phyloP scores from a whole-genome alignment of 2,113 vertebrate species.

The Hemibagrus wyckioides region DNA sequence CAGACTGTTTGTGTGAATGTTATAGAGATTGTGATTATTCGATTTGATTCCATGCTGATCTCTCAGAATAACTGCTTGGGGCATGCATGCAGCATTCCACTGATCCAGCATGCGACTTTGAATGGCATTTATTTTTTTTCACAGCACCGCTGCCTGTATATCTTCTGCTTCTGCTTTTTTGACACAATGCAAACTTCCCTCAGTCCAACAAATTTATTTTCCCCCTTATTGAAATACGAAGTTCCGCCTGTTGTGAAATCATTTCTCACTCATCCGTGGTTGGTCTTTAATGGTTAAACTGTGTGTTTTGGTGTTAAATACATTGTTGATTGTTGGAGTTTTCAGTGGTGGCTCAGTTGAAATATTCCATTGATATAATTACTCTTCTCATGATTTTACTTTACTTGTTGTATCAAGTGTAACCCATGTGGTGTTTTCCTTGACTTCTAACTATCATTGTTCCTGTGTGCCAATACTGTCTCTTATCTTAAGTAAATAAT shows the following conservation, averaged over 20 bases:
- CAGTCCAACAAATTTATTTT: constrained; percentile 38
- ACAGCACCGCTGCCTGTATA: constrained; percentile 9
- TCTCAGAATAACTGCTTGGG: constrained; percentile 7
- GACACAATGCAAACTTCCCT: not conserved
- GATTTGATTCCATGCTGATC: constrained; percentile 4
- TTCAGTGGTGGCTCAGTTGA: not conserved
- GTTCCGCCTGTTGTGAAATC: not conserved
- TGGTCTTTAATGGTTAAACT: constrained; percentile 9
- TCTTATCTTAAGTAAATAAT: not conserved
- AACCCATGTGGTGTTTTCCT: not conserved
- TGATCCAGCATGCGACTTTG: constrained; percentile 2
- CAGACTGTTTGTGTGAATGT: not conserved
- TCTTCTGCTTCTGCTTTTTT: constrained; percentile 15
- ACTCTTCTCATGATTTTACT: not conserved
- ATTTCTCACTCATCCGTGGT: constrained; percentile 42
- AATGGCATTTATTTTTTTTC: constrained; percentile 9
- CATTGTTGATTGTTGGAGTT: not conserved
- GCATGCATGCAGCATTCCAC: constrained; percentile 9
- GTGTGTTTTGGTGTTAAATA: not conserved
- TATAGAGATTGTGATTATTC: not conserved
- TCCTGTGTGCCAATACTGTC: constrained; percentile 4
- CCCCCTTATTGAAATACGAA: constrained; percentile 3
- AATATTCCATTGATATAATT: not conserved
- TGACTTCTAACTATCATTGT: not conserved
- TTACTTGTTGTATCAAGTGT: not conserved